phyloP scores from a whole-genome alignment of 2,888 invertebrate species.

The Sphecodes monilicornis region DNA sequence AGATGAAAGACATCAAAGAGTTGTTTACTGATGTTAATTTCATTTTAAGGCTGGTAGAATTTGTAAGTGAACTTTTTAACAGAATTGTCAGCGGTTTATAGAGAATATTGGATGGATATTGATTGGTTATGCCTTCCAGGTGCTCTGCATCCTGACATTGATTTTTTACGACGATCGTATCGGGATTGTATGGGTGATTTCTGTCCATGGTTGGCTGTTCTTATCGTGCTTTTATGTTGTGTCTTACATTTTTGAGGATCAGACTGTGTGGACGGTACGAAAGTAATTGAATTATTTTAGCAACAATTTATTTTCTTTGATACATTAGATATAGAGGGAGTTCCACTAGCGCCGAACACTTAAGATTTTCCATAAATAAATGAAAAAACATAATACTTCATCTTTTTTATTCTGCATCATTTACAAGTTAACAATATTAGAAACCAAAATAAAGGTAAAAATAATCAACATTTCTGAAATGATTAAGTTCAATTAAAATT shows the following conservation, averaged over 20 bases:
- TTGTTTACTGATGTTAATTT: background rate
- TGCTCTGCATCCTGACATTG: background rate
- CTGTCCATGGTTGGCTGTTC: constrained; percentile 6
- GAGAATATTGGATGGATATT: background rate
- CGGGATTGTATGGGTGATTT: background rate
- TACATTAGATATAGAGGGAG: background rate
- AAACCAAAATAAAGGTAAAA: no score
- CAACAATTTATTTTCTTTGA: background rate
- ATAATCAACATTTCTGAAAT: no score
- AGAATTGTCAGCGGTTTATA: no score
- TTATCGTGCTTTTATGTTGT: background rate
- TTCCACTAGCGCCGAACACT: no score
- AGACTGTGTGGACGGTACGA: constrained; percentile 1
- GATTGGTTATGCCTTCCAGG: constrained; percentile 9
- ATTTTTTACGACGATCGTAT: background rate
- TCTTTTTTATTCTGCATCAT: no score
- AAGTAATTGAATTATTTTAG: background rate
- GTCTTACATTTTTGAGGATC: constrained; percentile 10
- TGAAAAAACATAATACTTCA: no score
- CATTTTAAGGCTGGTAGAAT: background rate
- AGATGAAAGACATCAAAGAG: background rate
- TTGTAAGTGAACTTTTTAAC: background rate
- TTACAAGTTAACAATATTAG: no score
- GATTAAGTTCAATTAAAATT: no score
- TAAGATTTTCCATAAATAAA: no score